A percentile compares a stretch with the other conserved stretches of the same genome.
Conservation (phyloP, 1,140 invertebrate species). For the Cydia splendana region DNA sequence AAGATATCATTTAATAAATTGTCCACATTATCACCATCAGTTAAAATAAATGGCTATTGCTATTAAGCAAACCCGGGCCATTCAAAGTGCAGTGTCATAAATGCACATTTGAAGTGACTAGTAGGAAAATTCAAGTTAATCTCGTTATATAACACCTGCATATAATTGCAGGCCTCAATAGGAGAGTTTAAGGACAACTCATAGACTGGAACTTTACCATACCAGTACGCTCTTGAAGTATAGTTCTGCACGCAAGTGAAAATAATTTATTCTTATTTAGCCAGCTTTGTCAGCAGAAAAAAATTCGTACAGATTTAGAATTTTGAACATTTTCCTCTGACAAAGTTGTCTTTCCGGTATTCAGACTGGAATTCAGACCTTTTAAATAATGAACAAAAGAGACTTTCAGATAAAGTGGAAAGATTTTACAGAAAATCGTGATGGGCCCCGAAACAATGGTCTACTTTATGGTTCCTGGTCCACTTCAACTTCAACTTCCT, state of each 20-base stretch:
- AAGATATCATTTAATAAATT: too few species aligned
- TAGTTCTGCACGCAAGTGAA: not conserved
- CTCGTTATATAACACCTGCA: conserved; percentile 25
- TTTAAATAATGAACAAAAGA: too few species aligned
- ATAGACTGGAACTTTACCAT: conserved; percentile 11
- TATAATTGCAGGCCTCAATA: conserved; percentile 20
- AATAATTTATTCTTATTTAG: not conserved
- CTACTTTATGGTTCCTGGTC: too few species aligned
- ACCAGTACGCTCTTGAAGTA: conserved; percentile 21
- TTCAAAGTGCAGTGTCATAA: not conserved
- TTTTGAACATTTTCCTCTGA: too few species aligned
- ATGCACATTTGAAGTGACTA: not conserved
- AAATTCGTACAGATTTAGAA: not conserved
- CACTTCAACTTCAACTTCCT: too few species aligned
- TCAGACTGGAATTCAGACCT: too few species aligned
- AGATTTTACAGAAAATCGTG: too few species aligned
- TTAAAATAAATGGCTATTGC: conserved; percentile 27
- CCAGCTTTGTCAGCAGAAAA: not conserved
- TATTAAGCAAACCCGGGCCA: not conserved
- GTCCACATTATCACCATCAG: too few species aligned
- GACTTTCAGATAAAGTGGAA: too few species aligned
- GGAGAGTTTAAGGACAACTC: conserved; percentile 21
- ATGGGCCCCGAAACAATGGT: too few species aligned
- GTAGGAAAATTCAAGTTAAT: not conserved
- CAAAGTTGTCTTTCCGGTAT: too few species aligned